Conservation (phyloP, 64 coral and sea anemone genomes). For the Porites australiensis region DNA sequence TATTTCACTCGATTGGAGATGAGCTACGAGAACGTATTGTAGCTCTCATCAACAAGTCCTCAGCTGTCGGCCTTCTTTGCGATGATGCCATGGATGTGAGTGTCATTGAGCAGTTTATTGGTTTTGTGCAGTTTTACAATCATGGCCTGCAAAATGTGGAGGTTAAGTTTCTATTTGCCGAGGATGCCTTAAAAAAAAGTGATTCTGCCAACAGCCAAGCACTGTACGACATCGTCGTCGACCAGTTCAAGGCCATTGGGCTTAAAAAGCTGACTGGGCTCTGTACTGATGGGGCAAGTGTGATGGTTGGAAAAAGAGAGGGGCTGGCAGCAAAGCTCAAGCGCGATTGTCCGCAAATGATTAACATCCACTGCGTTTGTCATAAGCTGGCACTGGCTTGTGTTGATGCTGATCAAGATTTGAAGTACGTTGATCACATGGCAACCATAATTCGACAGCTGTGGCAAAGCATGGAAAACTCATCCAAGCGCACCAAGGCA, state of each 20-base stretch:
- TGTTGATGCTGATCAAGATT: constrained; percentile 6
- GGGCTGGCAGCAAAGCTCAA: constrained; percentile 21
- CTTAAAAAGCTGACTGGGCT: constrained; percentile 16
- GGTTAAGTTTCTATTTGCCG: constrained; percentile 3
- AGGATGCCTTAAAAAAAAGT: constrained; percentile 16
- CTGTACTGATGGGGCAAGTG: constrained; percentile 24
- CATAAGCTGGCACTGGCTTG: constrained; percentile 26
- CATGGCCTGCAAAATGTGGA: constrained; percentile 25
- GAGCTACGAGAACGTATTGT: background rate
- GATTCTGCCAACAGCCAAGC: constrained; percentile 27
- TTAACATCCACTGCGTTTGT: background rate
- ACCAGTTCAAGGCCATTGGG: constrained; percentile 25
- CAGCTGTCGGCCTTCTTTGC: background rate
- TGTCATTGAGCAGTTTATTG: too few relatives aligned
- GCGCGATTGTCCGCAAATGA: constrained; percentile 10
- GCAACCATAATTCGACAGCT: constrained; percentile 28
- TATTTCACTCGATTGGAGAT: background rate
- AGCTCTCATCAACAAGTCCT: too few relatives aligned
- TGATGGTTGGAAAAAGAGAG: constrained; percentile 32
- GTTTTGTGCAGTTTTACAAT: background rate
- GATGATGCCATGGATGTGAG: background rate
- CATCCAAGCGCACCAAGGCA: background rate
- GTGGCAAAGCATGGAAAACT: constrained; percentile 34
- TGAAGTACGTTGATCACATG: constrained; percentile 39
- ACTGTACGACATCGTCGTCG: constrained; percentile 1